Conservation (phyloP, 2,888 invertebrate genomes). For the Melitaea athalia region DNA sequence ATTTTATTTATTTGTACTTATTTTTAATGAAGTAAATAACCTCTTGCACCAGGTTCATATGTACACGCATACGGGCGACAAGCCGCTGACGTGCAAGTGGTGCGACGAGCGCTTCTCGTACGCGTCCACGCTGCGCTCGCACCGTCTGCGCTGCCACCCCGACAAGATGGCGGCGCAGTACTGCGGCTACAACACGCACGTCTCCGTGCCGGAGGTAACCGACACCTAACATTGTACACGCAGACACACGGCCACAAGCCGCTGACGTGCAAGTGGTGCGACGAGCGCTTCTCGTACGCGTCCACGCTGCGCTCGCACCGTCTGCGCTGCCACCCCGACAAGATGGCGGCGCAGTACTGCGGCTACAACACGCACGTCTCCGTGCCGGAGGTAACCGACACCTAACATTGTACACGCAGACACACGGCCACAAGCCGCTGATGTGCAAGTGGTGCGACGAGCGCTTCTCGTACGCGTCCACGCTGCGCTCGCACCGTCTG, state of each 20-base stretch:
- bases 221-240: no score
- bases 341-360: conserved; percentile 58
- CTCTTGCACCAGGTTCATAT: conserved; percentile 69
- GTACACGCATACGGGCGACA: conserved; percentile 81
- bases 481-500: conserved; percentile 80
- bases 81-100: conserved; percentile 80
- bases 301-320: conserved; percentile 81
- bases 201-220: conserved; percentile 49
- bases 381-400: conserved; percentile 51
- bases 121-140: conserved; percentile 81
- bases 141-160: conserved; percentile 79
- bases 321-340: conserved; percentile 79
- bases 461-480: conserved; percentile 81
- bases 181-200: conserved; percentile 38
- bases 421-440: conserved; percentile 80
- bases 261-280: conserved; percentile 80
- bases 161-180: conserved; percentile 69
- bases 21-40: no score
- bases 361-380: conserved; percentile 39
- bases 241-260: conserved; percentile 82
- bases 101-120: conserved; percentile 81
- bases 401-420: conserved; percentile 81
- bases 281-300: conserved; percentile 80
- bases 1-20: no score
- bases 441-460: conserved; percentile 81